A percentile compares a stretch with the other conserved stretches of the same genome.
Evolutionary conservation across 2,888 invertebrate genomes (phyloP).

Genomic region (Meliscaeva auricollis): DNA sequence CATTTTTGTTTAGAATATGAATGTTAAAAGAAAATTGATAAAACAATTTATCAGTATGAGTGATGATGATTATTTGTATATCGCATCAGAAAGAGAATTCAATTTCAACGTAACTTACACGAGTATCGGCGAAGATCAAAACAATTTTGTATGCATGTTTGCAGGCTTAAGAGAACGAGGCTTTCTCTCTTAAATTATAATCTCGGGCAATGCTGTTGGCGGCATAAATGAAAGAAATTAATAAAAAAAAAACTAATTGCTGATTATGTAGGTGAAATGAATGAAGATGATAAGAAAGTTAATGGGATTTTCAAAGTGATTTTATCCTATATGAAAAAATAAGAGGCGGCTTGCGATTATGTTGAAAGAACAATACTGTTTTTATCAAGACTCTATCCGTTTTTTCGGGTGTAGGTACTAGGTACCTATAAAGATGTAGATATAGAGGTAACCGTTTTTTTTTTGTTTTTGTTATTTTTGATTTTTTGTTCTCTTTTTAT

Average conservation of each 20-base stretch:
- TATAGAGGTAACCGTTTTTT: not conserved
- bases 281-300: constrained; percentile 60
- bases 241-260: constrained; percentile 43
- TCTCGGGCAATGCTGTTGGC: constrained; percentile 35
- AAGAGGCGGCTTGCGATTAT: constrained; percentile 41
- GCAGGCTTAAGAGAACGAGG: constrained; percentile 50
- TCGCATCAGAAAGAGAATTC: constrained; percentile 5
- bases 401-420: constrained; percentile 16
- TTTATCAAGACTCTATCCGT: not conserved
- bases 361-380: constrained; percentile 44
- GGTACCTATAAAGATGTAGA: constrained; percentile 15
- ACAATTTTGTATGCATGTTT: not conserved
- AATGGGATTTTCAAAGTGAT: constrained; percentile 50
- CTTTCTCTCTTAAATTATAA: constrained; percentile 50
- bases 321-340: constrained; percentile 30
- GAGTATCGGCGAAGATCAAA: constrained; percentile 15
- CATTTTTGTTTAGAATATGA: constrained; percentile 74
- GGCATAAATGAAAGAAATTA: constrained; percentile 65
- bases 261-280: constrained; percentile 56
- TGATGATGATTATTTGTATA: constrained; percentile 14
- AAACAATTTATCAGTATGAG: constrained; percentile 42
- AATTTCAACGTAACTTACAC: not conserved
- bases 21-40: constrained; percentile 58
- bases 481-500: constrained; percentile 18
- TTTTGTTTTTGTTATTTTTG: not conserved